Base-by-base conservation (phyloP, 2,797 vertebrate species). In the Clarias laeviceps region DNA sequence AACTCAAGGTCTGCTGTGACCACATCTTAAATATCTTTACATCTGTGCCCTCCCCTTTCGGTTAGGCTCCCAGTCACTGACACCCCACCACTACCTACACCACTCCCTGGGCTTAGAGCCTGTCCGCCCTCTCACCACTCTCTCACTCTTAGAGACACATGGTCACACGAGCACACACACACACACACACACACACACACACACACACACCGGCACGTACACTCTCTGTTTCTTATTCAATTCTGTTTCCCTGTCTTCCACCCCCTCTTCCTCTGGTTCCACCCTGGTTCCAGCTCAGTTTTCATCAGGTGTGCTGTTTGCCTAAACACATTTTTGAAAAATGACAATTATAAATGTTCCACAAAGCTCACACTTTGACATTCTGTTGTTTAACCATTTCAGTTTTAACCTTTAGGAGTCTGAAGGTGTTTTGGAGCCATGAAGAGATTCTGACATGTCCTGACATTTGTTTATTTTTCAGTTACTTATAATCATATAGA, bases 1-100 rank as follows among this genome's bases (percentile, higher is more conserved):
- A 90, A 91, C 89, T 91, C 85, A 87, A 92, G 93, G 85, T 88
- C 91, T 91, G 74, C 92, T 92, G 89, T 88, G 91, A 74, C 91
- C 92, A 94, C 96, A 97, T 96, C 96, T 98, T 99, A 98, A 97
- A 97, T 99, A 97, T 94, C 90, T 91, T 94, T 94, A 91, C 93
- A 91, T 92, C 73, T 95, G 94, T 93, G 94, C 95, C 96, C 96
- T 96, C 95, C 95, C 95, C 95, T 84, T 95, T 86, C 85, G 90
- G 86, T 91, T 29, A 86, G 66, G 86, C 88, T 88, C 91, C 89
- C 86, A 91, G 85, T 92, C 90, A 88, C 88, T 72, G 74, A 85
- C 87, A 90, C 88, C 83, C 80, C 69, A 80, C 54, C 68, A 72
- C 59, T 76, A 84, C 72, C 72, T 79, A 45, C 88, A 87, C 88